These are phyloP conservation scores for Perca flavescens DNA, from an alignment of 2,113 vertebrate species.

Conservation along the genomic window DNA sequence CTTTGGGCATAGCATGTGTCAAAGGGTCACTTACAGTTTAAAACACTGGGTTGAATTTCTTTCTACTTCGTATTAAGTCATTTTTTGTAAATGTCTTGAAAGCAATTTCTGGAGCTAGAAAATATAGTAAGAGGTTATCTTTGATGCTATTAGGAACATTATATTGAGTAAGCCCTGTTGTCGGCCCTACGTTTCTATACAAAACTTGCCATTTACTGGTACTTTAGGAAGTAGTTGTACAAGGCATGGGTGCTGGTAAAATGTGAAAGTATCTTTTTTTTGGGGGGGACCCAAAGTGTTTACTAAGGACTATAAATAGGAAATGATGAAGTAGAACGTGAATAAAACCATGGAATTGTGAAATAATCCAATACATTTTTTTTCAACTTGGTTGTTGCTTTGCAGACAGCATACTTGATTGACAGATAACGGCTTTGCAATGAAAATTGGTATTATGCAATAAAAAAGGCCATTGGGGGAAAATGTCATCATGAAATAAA, in stretches of 20 bases:
- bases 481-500: background rate
- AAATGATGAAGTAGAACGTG: background rate
- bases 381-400: background rate
- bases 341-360: background rate
- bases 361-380: background rate
- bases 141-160: constrained; percentile 60
- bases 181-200: constrained; percentile 51
- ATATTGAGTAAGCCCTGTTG: constrained; percentile 70
- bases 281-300: background rate
- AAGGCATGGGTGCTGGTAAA: background rate
- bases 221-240: background rate
- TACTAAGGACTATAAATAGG: background rate
- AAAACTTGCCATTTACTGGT: background rate
- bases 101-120: constrained; percentile 38
- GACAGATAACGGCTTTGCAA: background rate
- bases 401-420: background rate
- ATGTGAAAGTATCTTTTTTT: background rate
- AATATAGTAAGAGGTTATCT: constrained; percentile 30
- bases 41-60: constrained; percentile 31
- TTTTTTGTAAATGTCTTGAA: constrained; percentile 37
- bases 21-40: background rate
- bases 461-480: background rate
- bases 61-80: constrained; percentile 45
- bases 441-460: background rate
- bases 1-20: constrained; percentile 42